phyloP scores from a whole-genome alignment of 2,888 invertebrate species.

The Diloba caeruleocephala region DNA sequence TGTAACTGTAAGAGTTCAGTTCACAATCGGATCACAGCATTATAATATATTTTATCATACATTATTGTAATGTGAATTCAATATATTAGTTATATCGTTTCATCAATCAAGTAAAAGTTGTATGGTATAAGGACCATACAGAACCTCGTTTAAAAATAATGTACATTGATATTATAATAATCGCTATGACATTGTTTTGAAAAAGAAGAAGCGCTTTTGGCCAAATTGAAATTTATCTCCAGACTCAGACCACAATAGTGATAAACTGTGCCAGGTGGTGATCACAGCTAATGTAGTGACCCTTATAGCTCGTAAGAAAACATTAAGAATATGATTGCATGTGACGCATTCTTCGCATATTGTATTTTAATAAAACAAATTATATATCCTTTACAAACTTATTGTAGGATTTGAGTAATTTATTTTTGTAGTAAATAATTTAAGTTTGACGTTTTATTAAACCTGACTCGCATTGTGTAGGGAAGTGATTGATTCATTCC shows the following conservation, averaged over 20 bases:
- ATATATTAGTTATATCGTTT: too few species aligned
- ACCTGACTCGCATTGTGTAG: conserved; percentile 2
- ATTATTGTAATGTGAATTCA: too few species aligned
- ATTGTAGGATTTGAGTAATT: conserved; percentile 14
- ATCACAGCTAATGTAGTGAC: conserved; percentile 12
- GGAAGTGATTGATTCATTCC: conserved; percentile 53
- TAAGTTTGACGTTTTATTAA: conserved; percentile 4
- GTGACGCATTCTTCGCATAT: conserved; percentile 4
- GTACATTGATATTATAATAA: conserved; percentile 14
- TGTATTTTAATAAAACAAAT: conserved; percentile 8
- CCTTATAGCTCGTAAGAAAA: conserved; percentile 15
- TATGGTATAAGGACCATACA: too few species aligned
- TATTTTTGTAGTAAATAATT: conserved; percentile 22
- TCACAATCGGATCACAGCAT: too few species aligned
- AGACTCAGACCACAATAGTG: too few species aligned
- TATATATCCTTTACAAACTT: conserved; percentile 7
- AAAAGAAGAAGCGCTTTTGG: conserved; percentile 24
- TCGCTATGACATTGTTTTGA: conserved; percentile 24
- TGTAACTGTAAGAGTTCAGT: too few species aligned
- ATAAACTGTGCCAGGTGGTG: neutral
- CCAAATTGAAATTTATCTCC: too few species aligned
- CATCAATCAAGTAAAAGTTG: too few species aligned
- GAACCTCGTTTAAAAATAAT: too few species aligned
- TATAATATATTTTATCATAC: too few species aligned
- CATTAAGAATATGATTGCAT: conserved; percentile 13